These are phyloP conservation scores for Platypus cylindrus DNA, from an alignment of 2,888 invertebrate species.

Conservation along the genomic window DNA sequence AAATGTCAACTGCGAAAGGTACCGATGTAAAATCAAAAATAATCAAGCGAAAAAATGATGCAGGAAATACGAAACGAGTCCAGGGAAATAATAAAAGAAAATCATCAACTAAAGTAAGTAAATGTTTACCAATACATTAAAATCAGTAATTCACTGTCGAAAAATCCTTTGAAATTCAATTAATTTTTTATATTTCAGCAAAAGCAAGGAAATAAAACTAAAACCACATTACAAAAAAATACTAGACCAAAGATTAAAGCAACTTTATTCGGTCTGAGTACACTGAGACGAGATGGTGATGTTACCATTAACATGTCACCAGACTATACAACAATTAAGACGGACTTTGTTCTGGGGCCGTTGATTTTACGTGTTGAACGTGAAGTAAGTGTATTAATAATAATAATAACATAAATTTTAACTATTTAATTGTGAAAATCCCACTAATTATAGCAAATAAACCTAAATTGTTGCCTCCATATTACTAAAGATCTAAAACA, in stretches of 20 bases:
- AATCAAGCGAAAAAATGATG: no score
- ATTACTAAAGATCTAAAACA: no score
- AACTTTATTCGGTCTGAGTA: constrained; percentile 67
- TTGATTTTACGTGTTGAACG: constrained; percentile 66
- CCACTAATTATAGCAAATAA: no score
- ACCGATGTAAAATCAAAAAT: constrained; percentile 7
- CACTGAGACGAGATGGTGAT: constrained; percentile 65
- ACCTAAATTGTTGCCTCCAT: no score
- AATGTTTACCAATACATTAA: no score
- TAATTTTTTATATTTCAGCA: no score
- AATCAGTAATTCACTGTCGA: no score
- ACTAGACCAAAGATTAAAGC: constrained; percentile 61
- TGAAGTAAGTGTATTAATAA: constrained; percentile 42
- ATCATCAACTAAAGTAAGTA: constrained; percentile 22
- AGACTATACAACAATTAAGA: constrained; percentile 70
- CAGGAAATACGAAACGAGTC: no score
- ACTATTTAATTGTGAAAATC: no score
- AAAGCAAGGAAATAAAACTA: constrained; percentile 28
- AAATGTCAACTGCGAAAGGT: constrained; percentile 13
- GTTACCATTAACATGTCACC: constrained; percentile 68
- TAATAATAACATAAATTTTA: no score
- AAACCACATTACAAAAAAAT: constrained; percentile 34
- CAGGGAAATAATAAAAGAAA: constrained; percentile 21
- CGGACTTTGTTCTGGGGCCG: constrained; percentile 70
- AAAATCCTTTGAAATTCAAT: no score